Conservation (phyloP, 2,797 vertebrate species). For the Sebastes ruberrimus region DNA sequence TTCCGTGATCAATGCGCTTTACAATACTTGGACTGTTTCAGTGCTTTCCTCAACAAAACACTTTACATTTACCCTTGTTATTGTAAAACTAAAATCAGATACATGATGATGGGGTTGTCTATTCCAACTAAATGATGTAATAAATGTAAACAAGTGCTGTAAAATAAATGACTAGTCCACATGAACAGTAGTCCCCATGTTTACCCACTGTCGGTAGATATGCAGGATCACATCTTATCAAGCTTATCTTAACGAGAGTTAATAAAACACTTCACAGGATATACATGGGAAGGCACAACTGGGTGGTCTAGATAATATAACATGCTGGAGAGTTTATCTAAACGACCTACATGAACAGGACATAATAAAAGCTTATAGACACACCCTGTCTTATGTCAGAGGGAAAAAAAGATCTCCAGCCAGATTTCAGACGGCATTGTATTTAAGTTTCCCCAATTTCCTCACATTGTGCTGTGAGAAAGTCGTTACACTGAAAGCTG, state of each 20-base stretch:
- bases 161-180: not conserved
- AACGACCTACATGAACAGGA: slow-evolving; percentile 9
- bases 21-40: not conserved
- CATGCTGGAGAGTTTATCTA: slow-evolving; percentile 5
- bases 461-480: slow-evolving; percentile 55
- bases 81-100: not conserved
- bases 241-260: not conserved
- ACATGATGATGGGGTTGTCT: not conserved
- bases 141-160: not conserved
- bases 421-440: slow-evolving; percentile 32
- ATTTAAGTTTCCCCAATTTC: slow-evolving; percentile 50
- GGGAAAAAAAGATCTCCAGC: slow-evolving; percentile 16
- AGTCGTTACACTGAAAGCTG: slow-evolving; percentile 9
- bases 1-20: not conserved
- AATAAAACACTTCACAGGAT: not conserved
- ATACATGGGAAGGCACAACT: not conserved
- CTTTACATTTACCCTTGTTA: not conserved
- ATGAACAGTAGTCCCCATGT: not conserved
- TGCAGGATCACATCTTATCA: slow-evolving; percentile 13
- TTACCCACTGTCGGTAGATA: not conserved
- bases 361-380: slow-evolving; percentile 23
- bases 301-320: slow-evolving; percentile 1
- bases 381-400: slow-evolving; percentile 32
- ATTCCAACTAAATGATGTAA: not conserved
- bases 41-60: not conserved